Evolutionary conservation across 2,888 invertebrate genomes (phyloP), one percentile per base, ranked within the genome.

Genomic region (Eulithis testata): DNA sequence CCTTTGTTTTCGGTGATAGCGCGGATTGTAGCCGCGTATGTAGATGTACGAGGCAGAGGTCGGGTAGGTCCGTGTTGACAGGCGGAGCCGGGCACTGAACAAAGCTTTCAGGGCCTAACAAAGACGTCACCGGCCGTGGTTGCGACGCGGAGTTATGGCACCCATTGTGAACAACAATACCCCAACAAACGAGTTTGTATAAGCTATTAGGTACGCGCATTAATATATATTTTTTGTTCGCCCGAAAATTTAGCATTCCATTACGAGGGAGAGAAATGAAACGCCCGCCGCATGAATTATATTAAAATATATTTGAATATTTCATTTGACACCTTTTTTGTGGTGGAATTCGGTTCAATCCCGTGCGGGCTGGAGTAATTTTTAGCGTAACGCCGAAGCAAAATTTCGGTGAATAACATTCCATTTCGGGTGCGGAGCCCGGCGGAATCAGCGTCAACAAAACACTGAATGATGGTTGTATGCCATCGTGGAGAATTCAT

Each of bases 291-390:
- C 91, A 92, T 93, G 93, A 93, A 93, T 93, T 93, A 93, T 93
- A 93, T 93, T 93, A 93, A 92, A 93, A 93, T 93, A 93, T 92
- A 93, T 93, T 93, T 93, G 93, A 93, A 93, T 93, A 93, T 93
- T 93, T 93, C 93, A 93, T 93, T 93, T 93, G 93, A 93, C 93
- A 93, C 93, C 93, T 92, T 92, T 92, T 91, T 92, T 89, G 88
- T 89, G 86, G 87, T 79, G 90, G 89, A 89, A 90, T 91, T 91
- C 87, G 88, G 91, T 89, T 93, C 92, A 93, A 92, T 93, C 91
- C 87, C 85, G 85, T 80, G 82, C 78, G 82, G 86, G 87, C 81
- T 81, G 82, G 85, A 88, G 92, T 92, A 91, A 91, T 93, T 92
- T 93, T 91, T 91, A 86, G 88, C 91, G 88, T 88, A 88, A 68